phyloP scores from a whole-genome alignment of 2,797 vertebrate species.

The Picus viridis region DNA sequence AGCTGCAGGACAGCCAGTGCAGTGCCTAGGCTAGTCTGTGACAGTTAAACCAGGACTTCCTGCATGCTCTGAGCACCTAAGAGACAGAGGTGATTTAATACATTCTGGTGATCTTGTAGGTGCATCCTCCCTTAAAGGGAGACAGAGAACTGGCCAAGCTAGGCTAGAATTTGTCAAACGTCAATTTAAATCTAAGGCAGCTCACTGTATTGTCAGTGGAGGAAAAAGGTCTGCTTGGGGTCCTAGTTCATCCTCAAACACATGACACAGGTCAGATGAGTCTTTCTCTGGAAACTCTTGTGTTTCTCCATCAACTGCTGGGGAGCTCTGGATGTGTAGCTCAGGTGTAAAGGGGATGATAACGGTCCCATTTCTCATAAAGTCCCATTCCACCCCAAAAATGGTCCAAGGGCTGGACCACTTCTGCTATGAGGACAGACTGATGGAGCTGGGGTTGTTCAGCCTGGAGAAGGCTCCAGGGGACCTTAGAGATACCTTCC shows the following conservation, averaged over 20 bases:
- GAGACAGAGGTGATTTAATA: neutral
- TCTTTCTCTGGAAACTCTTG: neutral
- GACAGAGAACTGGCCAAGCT: neutral
- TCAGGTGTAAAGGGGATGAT: neutral
- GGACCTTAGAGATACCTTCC: no score
- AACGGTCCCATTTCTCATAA: neutral
- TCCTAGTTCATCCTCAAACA: neutral
- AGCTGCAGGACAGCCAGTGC: neutral
- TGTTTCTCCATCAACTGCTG: neutral
- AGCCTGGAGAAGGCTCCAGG: no score
- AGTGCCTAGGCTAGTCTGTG: neutral
- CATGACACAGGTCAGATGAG: accelerated
- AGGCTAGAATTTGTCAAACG: neutral
- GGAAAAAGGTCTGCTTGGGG: neutral
- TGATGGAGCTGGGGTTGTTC: no score
- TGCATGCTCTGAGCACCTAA: neutral
- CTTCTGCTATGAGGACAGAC: no score
- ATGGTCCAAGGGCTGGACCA: no score
- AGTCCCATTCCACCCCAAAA: no score
- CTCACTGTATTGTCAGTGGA: neutral
- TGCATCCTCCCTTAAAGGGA: neutral
- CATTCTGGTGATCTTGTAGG: neutral
- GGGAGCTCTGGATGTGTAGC: neutral
- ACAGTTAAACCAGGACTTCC: neutral
- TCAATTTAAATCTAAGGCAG: neutral